phyloP scores from a whole-genome alignment of 2,888 invertebrate genomes.

The Cepaea hortensis region DNA sequence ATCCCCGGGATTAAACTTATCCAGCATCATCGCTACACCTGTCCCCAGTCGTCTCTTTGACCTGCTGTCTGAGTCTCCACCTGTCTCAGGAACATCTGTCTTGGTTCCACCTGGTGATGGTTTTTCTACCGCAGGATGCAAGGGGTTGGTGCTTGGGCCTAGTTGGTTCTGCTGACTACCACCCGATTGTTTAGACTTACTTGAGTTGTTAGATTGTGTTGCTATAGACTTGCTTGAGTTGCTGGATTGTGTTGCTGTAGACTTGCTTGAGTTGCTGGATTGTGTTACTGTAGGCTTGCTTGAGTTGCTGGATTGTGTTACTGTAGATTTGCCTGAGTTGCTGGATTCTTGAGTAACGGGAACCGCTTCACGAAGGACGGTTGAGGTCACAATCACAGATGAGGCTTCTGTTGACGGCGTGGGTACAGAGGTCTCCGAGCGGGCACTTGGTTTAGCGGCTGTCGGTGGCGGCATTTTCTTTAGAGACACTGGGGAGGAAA shows the following conservation, averaged over 20 bases:
- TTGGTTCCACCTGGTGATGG: background rate
- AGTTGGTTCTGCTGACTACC: background rate
- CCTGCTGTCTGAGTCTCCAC: background rate
- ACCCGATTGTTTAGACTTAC: too few species aligned
- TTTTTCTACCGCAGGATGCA: background rate
- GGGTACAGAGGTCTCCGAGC: background rate
- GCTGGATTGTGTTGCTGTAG: background rate
- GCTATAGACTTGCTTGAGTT: background rate
- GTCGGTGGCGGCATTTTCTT: constrained; percentile 43
- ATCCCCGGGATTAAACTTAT: constrained; percentile 68
- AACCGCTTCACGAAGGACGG: background rate
- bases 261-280: background rate
- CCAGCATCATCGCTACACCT: constrained; percentile 67
- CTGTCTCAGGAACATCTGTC: background rate
- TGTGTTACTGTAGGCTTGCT: background rate
- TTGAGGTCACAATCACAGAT: background rate
- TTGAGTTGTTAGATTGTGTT: background rate
- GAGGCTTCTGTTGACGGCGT: background rate
- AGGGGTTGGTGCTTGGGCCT: constrained; percentile 11
- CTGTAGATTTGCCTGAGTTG: background rate
- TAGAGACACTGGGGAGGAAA: constrained; percentile 6
- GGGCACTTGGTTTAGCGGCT: constrained; percentile 21
- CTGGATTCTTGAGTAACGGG: background rate
- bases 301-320: background rate
- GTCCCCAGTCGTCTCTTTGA: constrained; percentile 44